Evolutionary conservation across 2,113 vertebrate genomes (phyloP).

Genomic region (Prietella phreatophila): DNA sequence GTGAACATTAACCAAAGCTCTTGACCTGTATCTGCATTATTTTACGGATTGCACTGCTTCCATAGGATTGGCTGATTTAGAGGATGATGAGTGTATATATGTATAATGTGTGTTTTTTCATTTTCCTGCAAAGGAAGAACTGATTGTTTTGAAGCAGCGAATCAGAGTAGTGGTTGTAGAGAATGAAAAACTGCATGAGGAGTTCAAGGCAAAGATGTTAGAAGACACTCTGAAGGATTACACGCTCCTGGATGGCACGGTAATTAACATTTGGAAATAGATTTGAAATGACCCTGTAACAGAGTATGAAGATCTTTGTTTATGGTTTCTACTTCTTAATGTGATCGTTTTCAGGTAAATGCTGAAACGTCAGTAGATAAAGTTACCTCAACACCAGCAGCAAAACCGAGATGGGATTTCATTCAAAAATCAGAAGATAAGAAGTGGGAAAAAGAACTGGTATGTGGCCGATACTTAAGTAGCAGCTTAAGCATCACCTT

Average conservation of each 20-base stretch:
- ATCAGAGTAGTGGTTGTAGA: slow-evolving; percentile 81
- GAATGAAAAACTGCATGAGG: slow-evolving; percentile 81
- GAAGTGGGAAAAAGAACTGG: slow-evolving; percentile 79
- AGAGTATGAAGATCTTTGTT: background rate
- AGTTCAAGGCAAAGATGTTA: slow-evolving; percentile 72
- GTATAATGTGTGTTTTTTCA: slow-evolving; percentile 14
- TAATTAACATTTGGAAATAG: slow-evolving; percentile 56
- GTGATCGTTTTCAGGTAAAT: slow-evolving; percentile 39
- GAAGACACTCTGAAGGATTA: slow-evolving; percentile 75
- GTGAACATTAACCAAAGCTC: too few species aligned
- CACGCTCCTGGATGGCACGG: slow-evolving; percentile 69
- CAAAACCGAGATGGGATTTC: slow-evolving; percentile 24
- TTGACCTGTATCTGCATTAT: too few species aligned
- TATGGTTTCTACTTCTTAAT: background rate
- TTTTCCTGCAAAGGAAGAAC: slow-evolving; percentile 78
- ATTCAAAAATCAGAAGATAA: slow-evolving; percentile 61
- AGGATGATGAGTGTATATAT: background rate
- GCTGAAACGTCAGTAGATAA: slow-evolving; percentile 33
- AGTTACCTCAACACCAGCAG: slow-evolving; percentile 39
- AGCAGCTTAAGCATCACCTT: too few species aligned
- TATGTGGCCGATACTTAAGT: slow-evolving; percentile 57
- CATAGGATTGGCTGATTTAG: too few species aligned
- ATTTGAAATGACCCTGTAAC: background rate
- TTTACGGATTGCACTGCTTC: too few species aligned
- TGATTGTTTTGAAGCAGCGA: slow-evolving; percentile 79